Base-by-base conservation (phyloP, 2,797 vertebrate genomes). In the Chaetodon trifasciatus region DNA sequence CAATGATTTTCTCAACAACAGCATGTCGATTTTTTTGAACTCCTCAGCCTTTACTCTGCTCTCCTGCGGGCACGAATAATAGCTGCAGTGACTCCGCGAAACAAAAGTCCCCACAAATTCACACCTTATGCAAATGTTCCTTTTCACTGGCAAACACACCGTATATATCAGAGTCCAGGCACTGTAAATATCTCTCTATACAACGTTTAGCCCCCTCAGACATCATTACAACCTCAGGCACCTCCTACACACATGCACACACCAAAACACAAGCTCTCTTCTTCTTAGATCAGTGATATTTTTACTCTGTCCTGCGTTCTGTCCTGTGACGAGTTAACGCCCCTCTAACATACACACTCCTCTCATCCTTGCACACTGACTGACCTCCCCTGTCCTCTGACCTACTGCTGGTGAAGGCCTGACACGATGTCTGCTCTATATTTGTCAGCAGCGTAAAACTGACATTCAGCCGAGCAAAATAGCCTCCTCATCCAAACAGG, bases 251-350 rank as follows among this genome's bases (percentile, higher is more conserved):
- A 23, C 17, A 19, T 52, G n/a, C 57, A 55, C 57, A 53, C 56
- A 7, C 60, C 40, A 37, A 28, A 68, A 76, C 65, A 82, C 62
- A 58, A 67, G 11, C 52, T 42, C 13, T 67, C 75, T 9, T 60
- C 60, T 3, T 70, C 71, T 72, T 64, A 61, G 77, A 75, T 81
- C 64, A 39, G 40, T 60, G 58, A 47, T 89, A 87, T 92, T 89
- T 91, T 82, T 88, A 85, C 72, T 74, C 50, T 49, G 68, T 63
- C 67, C 71, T 67, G 63, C 65, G 53, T 50, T 82, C 46, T 69
- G 79, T 47, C 71, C 60, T 61, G 65, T 74, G 40, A 83, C 53
- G 17, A 49, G 65, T 86, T 84, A 83, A 74, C 83, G 78, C 13
- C 2, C 4, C 16, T 24, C 65, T 58, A 39, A 71, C 62, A 47